phyloP scores from a whole-genome alignment of 2,113 vertebrate genomes.

The Macheiramphus alcinus region DNA sequence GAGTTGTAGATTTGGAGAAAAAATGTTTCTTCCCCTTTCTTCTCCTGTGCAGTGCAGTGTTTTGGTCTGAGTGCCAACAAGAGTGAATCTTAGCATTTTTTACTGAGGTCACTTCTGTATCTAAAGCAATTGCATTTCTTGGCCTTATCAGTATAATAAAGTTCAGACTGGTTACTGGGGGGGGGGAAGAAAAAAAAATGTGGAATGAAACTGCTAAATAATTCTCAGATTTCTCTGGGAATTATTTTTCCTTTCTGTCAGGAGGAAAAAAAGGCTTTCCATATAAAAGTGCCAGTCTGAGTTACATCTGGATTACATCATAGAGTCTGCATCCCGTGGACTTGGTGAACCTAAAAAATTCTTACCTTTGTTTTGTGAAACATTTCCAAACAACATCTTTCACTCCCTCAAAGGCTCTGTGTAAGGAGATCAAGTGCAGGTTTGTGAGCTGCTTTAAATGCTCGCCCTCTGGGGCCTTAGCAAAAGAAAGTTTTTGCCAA shows the following conservation, averaged over 20 bases:
- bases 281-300: not conserved
- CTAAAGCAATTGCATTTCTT: not conserved
- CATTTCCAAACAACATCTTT: not conserved
- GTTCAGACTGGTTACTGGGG: not conserved
- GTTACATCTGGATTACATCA: constrained; percentile 9
- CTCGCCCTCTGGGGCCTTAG: not conserved
- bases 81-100: not conserved
- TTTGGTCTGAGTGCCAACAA: not conserved
- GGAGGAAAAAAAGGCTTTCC: not conserved
- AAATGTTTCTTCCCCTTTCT: not conserved
- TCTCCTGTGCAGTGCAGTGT: not conserved
- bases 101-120: not conserved
- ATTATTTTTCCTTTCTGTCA: not conserved
- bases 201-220: not conserved
- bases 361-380: constrained; percentile 21
- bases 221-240: not conserved
- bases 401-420: not conserved
- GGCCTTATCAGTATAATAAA: not conserved
- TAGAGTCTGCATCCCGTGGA: not conserved
- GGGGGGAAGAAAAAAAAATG: not conserved
- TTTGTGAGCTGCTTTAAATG: not conserved
- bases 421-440: not conserved
- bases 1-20: not conserved
- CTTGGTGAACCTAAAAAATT: not conserved
- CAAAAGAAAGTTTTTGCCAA: not conserved